Conservation (phyloP, 2,113 vertebrate species). For the Hippocampus comes region DNA sequence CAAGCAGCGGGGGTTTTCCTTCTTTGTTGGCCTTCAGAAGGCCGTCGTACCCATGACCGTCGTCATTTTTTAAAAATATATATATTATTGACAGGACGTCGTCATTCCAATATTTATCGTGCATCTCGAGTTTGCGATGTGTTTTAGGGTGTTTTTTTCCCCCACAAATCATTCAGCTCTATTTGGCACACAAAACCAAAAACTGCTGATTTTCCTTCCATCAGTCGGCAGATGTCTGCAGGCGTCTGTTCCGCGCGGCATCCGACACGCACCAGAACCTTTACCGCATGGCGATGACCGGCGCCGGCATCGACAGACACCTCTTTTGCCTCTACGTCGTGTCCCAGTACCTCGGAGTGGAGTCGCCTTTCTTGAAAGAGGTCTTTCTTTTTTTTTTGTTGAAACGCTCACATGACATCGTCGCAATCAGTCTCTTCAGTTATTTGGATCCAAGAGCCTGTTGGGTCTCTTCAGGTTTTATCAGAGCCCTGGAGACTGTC, state of each 20-base stretch:
- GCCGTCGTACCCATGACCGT: too few relatives aligned
- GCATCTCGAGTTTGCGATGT: too few relatives aligned
- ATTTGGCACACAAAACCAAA: not conserved
- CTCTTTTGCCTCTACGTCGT: conserved; percentile 84
- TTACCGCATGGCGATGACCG: conserved; percentile 79
- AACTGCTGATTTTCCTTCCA: not conserved
- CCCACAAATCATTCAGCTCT: too few relatives aligned
- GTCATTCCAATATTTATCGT: too few relatives aligned
- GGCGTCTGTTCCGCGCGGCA: conserved; percentile 70
- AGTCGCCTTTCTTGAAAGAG: conserved; percentile 80
- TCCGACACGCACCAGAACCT: conserved; percentile 82
- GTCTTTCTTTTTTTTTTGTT: conserved; percentile 32
- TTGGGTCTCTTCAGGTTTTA: conserved; percentile 69
- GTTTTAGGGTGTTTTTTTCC: too few relatives aligned
- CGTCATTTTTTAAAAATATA: too few relatives aligned
- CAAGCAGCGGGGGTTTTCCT: too few relatives aligned
- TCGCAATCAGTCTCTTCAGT: not conserved
- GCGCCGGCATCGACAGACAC: conserved; percentile 82
- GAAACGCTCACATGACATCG: not conserved
- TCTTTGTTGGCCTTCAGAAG: too few relatives aligned
- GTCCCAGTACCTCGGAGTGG: conserved; percentile 78
- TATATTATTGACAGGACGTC: too few relatives aligned
- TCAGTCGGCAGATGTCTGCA: conserved; percentile 74
- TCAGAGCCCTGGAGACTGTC: conserved; percentile 84
- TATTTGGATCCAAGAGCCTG: not conserved